phyloP scores from a whole-genome alignment of 2,113 vertebrate genomes.

The Xyliphius kryptos region DNA sequence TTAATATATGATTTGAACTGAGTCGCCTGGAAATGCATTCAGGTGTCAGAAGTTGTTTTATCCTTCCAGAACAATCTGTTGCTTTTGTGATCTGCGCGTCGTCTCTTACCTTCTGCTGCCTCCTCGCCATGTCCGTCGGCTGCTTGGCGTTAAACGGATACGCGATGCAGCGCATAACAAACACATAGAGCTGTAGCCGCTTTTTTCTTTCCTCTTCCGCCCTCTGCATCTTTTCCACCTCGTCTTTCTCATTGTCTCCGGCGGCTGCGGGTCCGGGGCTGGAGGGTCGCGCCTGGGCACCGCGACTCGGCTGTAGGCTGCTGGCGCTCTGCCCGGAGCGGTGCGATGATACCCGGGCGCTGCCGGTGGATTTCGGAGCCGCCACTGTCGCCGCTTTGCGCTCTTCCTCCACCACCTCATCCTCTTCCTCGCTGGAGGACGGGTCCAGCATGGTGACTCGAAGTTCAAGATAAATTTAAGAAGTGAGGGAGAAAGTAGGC shows the following conservation, averaged over 20 bases:
- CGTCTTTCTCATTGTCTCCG: constrained; percentile 93
- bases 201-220: constrained; percentile 92
- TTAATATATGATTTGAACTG: too few species aligned
- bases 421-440: constrained; percentile 92
- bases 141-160: too few species aligned
- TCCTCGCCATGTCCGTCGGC: constrained; percentile 93
- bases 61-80: constrained; percentile 34
- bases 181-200: constrained; percentile 93
- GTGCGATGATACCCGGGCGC: constrained; percentile 72
- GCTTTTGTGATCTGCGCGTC: constrained; percentile 1
- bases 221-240: constrained; percentile 87
- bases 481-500: neutral
- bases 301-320: constrained; percentile 58
- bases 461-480: too few species aligned
- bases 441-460: constrained; percentile 76
- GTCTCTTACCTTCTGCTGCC: constrained; percentile 91
- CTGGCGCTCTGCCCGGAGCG: constrained; percentile 66
- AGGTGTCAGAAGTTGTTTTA: neutral
- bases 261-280: constrained; percentile 80
- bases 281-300: constrained; percentile 63
- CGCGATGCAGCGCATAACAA: constrained; percentile 96
- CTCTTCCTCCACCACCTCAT: constrained; percentile 79
- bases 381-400: constrained; percentile 68
- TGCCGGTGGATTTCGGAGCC: constrained; percentile 57
- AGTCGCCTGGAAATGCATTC: too few species aligned